Conservation (phyloP, 1,140 invertebrate genomes). For the Zaprionus lachaisei region DNA sequence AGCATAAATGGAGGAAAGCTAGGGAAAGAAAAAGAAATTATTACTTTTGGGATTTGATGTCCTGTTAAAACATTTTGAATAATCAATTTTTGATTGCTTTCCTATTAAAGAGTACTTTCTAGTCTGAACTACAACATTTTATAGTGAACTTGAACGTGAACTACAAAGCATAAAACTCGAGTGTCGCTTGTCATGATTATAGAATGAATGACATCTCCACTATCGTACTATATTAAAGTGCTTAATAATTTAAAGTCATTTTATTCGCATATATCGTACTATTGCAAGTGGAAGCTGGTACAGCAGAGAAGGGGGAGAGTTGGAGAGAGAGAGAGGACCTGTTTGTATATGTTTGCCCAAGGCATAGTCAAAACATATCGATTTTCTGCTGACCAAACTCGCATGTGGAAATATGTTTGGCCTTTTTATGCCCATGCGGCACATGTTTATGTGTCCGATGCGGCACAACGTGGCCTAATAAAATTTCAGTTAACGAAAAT, state of each 20-base stretch:
- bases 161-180: background rate
- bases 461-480: slow-evolving; percentile 62
- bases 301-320: background rate
- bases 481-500: slow-evolving; percentile 67
- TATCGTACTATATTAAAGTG: background rate
- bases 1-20: background rate
- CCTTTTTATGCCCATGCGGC: slow-evolving; percentile 46
- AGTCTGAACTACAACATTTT: background rate
- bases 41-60: background rate
- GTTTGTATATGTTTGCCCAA: background rate
- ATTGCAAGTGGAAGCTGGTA: background rate
- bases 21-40: too few relatives aligned
- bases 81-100: background rate
- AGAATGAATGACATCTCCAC: background rate
- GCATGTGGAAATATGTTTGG: slow-evolving; percentile 36
- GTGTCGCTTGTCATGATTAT: slow-evolving; percentile 1
- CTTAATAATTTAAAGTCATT: slow-evolving; percentile 12
- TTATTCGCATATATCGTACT: background rate
- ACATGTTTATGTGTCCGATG: slow-evolving; percentile 61
- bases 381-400: slow-evolving; percentile 52
- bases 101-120: background rate
- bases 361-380: slow-evolving; percentile 61
- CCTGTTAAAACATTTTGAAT: too few relatives aligned
- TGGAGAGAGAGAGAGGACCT: background rate
- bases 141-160: background rate